These are phyloP conservation scores for Mizuhopecten yessoensis DNA, from an alignment of 1,140 invertebrate genomes.

Conservation along the genomic window DNA sequence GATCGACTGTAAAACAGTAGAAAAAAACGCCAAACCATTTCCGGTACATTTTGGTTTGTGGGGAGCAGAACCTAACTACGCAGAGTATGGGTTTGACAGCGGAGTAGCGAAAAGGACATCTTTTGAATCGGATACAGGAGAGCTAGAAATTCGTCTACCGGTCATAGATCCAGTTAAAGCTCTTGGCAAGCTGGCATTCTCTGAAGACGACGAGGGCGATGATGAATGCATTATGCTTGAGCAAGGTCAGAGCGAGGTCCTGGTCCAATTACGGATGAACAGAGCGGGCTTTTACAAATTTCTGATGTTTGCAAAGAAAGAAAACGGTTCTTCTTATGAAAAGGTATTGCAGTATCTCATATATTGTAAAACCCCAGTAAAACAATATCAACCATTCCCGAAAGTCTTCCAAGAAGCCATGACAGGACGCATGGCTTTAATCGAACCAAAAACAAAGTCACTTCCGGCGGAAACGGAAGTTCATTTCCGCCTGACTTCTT, in stretches of 20 bases:
- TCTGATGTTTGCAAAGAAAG: constrained; percentile 9
- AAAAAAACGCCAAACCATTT: not conserved
- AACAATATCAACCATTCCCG: not conserved
- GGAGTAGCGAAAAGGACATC: not conserved
- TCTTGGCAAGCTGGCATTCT: not conserved
- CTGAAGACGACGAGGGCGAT: constrained; percentile 12
- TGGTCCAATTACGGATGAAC: constrained; percentile 33
- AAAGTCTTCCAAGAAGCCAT: not conserved
- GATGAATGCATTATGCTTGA: not conserved
- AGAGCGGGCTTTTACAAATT: not conserved
- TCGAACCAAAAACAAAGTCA: not conserved
- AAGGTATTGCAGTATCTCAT: not conserved
- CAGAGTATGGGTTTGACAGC: constrained; percentile 53
- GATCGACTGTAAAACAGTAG: constrained; percentile 51
- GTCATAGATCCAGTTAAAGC: not conserved
- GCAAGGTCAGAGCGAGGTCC: not conserved
- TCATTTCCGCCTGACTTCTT: not conserved
- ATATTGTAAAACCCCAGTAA: not conserved
- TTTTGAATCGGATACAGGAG: constrained; percentile 50
- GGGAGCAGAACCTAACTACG: constrained; percentile 41
- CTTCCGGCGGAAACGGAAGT: not conserved
- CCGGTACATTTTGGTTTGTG: constrained; percentile 46
- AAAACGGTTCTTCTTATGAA: not conserved
- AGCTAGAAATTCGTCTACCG: not conserved
- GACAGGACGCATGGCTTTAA: not conserved